Conservation (phyloP, 2,888 invertebrate species). For the Cataglyphis altisquamis region DNA sequence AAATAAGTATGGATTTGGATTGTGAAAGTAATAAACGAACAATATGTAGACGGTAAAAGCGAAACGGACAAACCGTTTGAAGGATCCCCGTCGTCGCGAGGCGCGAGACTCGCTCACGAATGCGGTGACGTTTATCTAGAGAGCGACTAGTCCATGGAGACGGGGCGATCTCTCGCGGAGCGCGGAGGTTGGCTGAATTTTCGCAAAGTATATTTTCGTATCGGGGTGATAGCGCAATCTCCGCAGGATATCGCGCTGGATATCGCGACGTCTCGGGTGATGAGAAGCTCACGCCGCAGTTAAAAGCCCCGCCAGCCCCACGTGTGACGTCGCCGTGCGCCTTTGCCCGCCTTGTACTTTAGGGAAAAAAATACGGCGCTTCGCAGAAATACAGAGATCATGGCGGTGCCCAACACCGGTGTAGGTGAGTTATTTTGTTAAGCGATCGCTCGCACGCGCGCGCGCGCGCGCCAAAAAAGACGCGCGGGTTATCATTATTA, state of each 20-base stretch:
- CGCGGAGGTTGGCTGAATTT: slow-evolving; percentile 80
- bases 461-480: background rate
- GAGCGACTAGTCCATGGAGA: slow-evolving; percentile 71
- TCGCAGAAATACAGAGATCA: slow-evolving; percentile 86
- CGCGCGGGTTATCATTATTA: background rate
- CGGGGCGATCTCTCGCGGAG: slow-evolving; percentile 74
- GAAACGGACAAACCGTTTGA: background rate
- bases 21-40: background rate
- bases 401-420: slow-evolving; percentile 97
- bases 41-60: background rate
- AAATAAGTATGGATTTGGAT: too few species aligned
- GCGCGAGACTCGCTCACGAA: background rate
- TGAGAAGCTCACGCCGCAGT: slow-evolving; percentile 65
- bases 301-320: slow-evolving; percentile 56
- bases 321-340: slow-evolving; percentile 44
- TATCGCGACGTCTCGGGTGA: slow-evolving; percentile 71
- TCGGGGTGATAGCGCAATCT: slow-evolving; percentile 50
- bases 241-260: slow-evolving; percentile 61
- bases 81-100: background rate
- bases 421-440: slow-evolving; percentile 90
- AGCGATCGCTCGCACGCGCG: background rate
- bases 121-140: slow-evolving; percentile 66
- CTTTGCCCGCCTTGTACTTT: slow-evolving; percentile 28
- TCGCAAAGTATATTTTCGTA: slow-evolving; percentile 76
- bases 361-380: slow-evolving; percentile 77